A percentile compares a stretch with the other conserved stretches of the same genome.
These are phyloP conservation scores for Damaliscus lunatus DNA, from an alignment of 2,113 vertebrate genomes.

Conservation along the genomic window DNA sequence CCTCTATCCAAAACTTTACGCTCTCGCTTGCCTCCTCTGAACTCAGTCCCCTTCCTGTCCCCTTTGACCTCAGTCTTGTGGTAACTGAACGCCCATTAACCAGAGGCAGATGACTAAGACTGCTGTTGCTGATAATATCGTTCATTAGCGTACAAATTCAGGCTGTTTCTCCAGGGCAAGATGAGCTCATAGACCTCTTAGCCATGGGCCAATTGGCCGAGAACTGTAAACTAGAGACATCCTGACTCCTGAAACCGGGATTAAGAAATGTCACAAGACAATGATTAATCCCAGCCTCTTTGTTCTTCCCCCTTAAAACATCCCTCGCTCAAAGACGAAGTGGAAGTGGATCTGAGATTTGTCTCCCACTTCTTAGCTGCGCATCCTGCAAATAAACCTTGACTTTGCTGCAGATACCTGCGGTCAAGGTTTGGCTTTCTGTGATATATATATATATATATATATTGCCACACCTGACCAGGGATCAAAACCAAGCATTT, in stretches of 20 bases:
- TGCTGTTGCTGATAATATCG: background rate
- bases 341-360: background rate
- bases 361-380: background rate
- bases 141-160: background rate
- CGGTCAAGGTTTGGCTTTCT: background rate
- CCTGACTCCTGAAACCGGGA: background rate
- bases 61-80: background rate
- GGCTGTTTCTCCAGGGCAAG: background rate
- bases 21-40: background rate
- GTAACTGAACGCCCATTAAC: background rate
- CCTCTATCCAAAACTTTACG: background rate
- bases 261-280: background rate
- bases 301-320: background rate
- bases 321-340: rapidly evolving
- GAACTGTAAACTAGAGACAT: background rate
- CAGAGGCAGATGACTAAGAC: background rate
- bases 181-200: background rate
- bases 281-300: background rate
- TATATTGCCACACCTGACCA: background rate
- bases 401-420: background rate
- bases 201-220: background rate
- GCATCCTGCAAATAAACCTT: background rate
- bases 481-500: background rate
- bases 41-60: background rate
- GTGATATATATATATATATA: background rate